Conservation (phyloP, 1,140 invertebrate species). For the Leptoteleia sp. region DNA sequence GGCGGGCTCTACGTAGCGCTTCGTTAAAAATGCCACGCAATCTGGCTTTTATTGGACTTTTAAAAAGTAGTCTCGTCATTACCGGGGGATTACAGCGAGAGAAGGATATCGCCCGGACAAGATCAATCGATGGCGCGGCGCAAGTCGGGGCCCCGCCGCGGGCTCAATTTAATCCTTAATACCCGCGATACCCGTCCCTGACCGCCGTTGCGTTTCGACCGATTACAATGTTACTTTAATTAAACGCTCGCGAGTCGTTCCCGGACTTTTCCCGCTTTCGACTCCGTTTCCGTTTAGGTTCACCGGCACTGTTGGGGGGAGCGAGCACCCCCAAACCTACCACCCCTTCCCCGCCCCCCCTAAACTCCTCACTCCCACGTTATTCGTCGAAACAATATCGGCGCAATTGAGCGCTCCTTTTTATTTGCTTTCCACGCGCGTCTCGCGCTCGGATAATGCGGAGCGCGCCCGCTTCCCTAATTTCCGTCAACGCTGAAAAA, state of each 20-base stretch:
- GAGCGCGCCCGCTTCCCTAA: slow-evolving; percentile 45
- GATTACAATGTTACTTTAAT: slow-evolving; percentile 55
- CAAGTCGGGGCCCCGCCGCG: slow-evolving; percentile 39
- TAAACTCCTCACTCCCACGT: no score
- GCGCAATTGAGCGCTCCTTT: slow-evolving; percentile 5
- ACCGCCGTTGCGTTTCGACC: slow-evolving; percentile 42
- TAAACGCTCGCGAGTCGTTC: slow-evolving; percentile 52
- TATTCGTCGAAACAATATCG: slow-evolving; percentile 16
- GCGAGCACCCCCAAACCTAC: no score
- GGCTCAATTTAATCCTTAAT: slow-evolving; percentile 53
- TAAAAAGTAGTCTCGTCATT: slow-evolving; percentile 49
- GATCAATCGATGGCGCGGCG: slow-evolving; percentile 51
- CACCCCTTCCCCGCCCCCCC: no score
- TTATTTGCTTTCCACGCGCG: slow-evolving; percentile 57
- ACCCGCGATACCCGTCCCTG: no score
- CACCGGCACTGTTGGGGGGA: no score
- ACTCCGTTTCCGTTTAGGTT: slow-evolving; percentile 16
- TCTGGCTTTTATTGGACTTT: slow-evolving; percentile 54
- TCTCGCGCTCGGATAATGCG: slow-evolving; percentile 58
- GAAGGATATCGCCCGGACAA: slow-evolving; percentile 47
- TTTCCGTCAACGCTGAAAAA: no score
- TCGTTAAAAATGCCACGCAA: slow-evolving; percentile 47
- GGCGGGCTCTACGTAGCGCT: no score
- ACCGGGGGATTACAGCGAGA: slow-evolving; percentile 46
- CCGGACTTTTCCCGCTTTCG: slow-evolving; percentile 18